Conservation (phyloP, 2,888 invertebrate genomes). For the Meliscaeva auricollis region DNA sequence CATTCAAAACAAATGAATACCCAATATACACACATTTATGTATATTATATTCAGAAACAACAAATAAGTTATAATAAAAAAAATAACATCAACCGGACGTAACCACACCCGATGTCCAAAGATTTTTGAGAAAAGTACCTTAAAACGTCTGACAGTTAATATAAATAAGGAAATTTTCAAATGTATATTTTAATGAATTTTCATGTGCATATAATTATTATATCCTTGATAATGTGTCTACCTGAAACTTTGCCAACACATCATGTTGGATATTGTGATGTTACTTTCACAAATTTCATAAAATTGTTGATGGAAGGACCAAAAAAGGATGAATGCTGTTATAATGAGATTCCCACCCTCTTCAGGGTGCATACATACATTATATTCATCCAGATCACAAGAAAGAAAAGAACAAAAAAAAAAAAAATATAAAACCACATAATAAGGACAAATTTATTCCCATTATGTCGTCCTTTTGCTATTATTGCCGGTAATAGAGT, state of each 20-base stretch:
- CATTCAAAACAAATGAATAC: constrained; percentile 45
- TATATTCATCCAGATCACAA: background rate
- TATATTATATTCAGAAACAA: constrained; percentile 6
- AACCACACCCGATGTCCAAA: constrained; percentile 10
- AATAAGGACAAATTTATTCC: constrained; percentile 59
- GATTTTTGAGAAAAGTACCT: constrained; percentile 51
- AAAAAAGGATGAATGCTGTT: constrained; percentile 49
- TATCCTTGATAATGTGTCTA: constrained; percentile 48
- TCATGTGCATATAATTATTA: constrained; percentile 27
- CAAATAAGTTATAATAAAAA: constrained; percentile 33
- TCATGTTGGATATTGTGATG: constrained; percentile 1
- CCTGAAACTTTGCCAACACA: constrained; percentile 60
- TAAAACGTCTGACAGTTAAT: constrained; percentile 68
- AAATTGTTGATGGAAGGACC: constrained; percentile 26
- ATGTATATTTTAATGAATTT: constrained; percentile 70
- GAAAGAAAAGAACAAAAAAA: too few relatives aligned
- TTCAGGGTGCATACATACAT: constrained; percentile 13
- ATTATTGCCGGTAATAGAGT: constrained; percentile 55
- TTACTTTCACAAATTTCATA: constrained; percentile 15
- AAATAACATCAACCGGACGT: background rate
- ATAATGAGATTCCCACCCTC: constrained; percentile 57
- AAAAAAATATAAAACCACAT: constrained; percentile 49
- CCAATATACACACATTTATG: background rate
- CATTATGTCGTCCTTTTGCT: constrained; percentile 30
- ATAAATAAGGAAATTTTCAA: constrained; percentile 57